Evolutionary conservation across 2,888 invertebrate genomes (phyloP), one percentile per base, ranked within the genome.

Genomic region (Anaspis maculata): DNA sequence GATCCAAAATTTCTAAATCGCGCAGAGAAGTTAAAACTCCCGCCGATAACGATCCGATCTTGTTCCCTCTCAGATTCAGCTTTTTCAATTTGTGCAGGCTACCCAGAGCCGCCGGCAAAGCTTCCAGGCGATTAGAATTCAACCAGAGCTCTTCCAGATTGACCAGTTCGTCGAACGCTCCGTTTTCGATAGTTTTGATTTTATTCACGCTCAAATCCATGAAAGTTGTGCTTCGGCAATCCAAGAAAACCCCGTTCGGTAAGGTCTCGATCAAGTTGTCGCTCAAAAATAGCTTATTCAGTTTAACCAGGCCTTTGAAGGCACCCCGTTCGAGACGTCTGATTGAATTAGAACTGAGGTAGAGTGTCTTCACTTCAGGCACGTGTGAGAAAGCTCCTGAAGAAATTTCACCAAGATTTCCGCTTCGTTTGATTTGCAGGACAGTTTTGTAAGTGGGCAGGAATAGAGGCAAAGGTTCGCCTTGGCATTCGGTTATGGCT

Each of bases 261-360:
- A 40, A 25, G 13, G 7, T 22, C 29, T 30, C 23, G 10, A 40
- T 26, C 23, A 19, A 25, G 26, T 40, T 40, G 23, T 40, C 27
- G 16, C 27, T 33, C 12, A 40, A 25, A 16, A 22, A 15, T 6
- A 40, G 28, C 19, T 30, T 29, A 28, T 30, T 27, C 9, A 40
- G 28, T 25, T 40, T 30, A 14, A 25, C 16, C 25, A 40, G 31
- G n/a, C 40, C 40, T 3, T 27, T 23, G 25, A 40, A 40, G 9
- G 37, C 21, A 3, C 37, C 37, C 3, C 30, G 25, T 30, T 37
- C 30, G 25, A 40, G 25, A 24, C 28, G 27, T 15, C 28, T 33
- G 25, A 40, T 37, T 33, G 33, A 24, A 31, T 34, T 40, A 32
- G 37, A 40, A 40, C 37, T 40, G 21, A 40, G 31, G 25, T 40